These are phyloP conservation scores for Anguilla marmorata DNA, from an alignment of 2,797 vertebrate species.

Conservation along the genomic window DNA sequence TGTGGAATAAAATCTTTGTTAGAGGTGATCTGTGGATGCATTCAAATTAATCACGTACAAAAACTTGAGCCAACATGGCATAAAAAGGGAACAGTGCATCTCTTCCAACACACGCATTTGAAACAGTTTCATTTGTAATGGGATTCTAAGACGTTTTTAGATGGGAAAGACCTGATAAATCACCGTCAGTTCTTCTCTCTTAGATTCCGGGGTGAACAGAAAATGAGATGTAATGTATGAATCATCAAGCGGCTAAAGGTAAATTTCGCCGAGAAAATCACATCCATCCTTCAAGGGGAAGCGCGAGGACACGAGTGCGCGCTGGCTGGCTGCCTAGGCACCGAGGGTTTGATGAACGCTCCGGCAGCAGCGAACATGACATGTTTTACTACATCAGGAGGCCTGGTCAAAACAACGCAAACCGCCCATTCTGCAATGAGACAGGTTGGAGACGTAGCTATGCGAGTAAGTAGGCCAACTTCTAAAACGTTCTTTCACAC, in stretches of 20 bases:
- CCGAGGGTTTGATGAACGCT: slow-evolving; percentile 58
- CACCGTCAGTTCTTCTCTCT: slow-evolving; percentile 71
- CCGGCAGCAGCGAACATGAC: slow-evolving; percentile 51
- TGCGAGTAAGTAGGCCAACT: background rate
- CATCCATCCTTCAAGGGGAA: slow-evolving; percentile 73
- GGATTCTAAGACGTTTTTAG: slow-evolving; percentile 42
- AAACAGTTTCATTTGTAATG: slow-evolving; percentile 17
- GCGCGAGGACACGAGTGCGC: slow-evolving; percentile 70
- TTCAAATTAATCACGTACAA: background rate
- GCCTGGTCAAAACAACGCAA: slow-evolving; percentile 46
- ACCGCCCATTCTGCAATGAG: background rate
- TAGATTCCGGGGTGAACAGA: slow-evolving; percentile 75
- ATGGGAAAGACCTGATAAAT: slow-evolving; percentile 75
- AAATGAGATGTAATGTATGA: slow-evolving; percentile 80
- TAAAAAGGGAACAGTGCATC: background rate
- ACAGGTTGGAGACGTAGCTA: background rate
- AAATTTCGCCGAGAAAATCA: slow-evolving; percentile 79
- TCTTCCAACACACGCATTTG: background rate
- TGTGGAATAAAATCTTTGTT: background rate
- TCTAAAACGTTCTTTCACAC: background rate
- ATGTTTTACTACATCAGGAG: slow-evolving; percentile 55
- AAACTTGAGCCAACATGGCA: background rate
- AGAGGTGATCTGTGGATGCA: background rate
- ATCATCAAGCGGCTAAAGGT: slow-evolving; percentile 78
- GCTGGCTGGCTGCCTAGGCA: slow-evolving; percentile 62